Base-by-base conservation (phyloP, 1,140 invertebrate species). In the Procambarus virginalis region DNA sequence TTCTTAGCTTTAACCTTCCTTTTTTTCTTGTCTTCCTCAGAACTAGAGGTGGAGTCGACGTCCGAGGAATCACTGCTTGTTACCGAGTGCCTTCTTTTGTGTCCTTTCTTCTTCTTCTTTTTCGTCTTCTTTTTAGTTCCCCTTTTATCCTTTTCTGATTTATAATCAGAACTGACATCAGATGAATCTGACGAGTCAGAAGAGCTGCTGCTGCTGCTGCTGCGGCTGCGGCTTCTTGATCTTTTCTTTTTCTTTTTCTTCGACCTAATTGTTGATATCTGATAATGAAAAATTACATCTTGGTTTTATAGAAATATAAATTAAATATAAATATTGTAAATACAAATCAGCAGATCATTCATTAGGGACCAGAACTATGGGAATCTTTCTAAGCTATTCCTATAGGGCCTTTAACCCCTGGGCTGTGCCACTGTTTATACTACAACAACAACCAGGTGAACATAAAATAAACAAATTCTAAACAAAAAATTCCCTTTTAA, bases 1-100 rank as follows among this genome's bases (percentile, higher is more conserved):
- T 89, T 84, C 60, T 84, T 84, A 2, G 88, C 45, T 78, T 89
- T 89, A 46, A 58, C n/a, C 49, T 84, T 79, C 20, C 55, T 89
- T 45, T 84, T 89, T n/a, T 77, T 89, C 34, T 64, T 70, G 48
- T 68, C 81, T 46, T 68, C 75, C 6, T 88, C 78, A 55, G 77
- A 73, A 48, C 78, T 60, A 45, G 60, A 81, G 48, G 20, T 73
- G 78, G 14, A 49, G 48, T 17, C 46, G 17, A 12, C 58, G 9
- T 82, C 80, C 12, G 75, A 77, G 5, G 49, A 70, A 14, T 60
- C 73, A 73, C 86, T 88, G 78, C 85, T 87, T n/a, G 76, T 82
- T 20, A 9, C 2, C 6, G 84, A 85, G 3, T 22, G 68, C 22
- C 45, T 85, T 55, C n/a, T 68, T 58, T 80, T 46, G 10, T 10